Evolutionary conservation across 2,113 vertebrate genomes (phyloP).

Genomic region (Polyodon spathula): DNA sequence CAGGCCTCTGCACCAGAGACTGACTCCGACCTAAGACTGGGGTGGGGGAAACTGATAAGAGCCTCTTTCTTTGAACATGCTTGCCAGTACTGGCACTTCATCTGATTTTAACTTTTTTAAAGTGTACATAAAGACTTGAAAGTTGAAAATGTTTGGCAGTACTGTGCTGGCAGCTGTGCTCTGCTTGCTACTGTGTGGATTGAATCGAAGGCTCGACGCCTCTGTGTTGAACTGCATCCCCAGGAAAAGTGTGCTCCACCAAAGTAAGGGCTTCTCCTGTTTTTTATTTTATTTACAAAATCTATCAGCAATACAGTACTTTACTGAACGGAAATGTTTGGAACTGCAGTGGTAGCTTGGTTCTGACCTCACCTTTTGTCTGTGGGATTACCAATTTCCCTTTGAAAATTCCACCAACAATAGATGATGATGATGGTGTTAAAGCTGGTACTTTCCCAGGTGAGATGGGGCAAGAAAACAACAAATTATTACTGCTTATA

Average conservation of each 20-base stretch:
- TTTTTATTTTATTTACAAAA: background rate
- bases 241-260: conserved; percentile 42
- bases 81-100: background rate
- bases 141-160: conserved; percentile 44
- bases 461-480: too few species aligned
- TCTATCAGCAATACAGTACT: too few species aligned
- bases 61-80: conserved; percentile 17
- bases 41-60: conserved; percentile 24
- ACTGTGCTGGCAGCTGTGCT: conserved; percentile 28
- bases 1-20: conserved; percentile 36
- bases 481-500: too few species aligned
- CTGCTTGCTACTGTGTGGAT: conserved; percentile 35
- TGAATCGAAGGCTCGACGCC: conserved; percentile 17
- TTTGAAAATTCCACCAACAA: too few species aligned
- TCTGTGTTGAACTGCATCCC: conserved; percentile 34
- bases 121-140: too few species aligned
- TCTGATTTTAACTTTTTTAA: too few species aligned
- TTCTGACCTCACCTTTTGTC: too few species aligned
- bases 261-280: conserved; percentile 35
- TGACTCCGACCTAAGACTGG: conserved; percentile 38
- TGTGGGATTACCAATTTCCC: too few species aligned
- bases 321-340: too few species aligned
- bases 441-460: too few species aligned
- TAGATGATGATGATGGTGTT: too few species aligned
- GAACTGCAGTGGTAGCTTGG: too few species aligned